Evolutionary conservation across 2,888 invertebrate species (phyloP), one percentile per base, ranked within the genome.

Genomic region (Muschampia plurimacula): DNA sequence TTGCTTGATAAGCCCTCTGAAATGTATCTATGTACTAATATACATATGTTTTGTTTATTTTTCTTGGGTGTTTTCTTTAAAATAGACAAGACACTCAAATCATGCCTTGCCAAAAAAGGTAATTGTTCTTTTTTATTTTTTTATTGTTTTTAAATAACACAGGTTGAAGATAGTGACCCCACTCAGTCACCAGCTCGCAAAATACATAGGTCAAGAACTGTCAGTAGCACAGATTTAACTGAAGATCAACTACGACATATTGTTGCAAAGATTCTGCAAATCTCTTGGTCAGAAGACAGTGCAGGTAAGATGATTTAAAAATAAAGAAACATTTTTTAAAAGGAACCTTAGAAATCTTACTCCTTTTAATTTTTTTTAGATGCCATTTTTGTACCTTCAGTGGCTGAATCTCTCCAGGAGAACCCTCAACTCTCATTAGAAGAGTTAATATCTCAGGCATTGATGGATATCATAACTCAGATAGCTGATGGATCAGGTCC

Each of bases 231-330:
- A 13, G 97, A 96, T 84, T 88, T 96, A 70, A 95, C 95, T 7
- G 95, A 95, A 75, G 96, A 96, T 69, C 96, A 96, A 83, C 91
- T 97, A 36, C 91, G 96, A 75, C 88, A 94, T 70, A 95, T 96
- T 76, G 94, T 97, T 65, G 96, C 96, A 2, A 95, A 96, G 82
- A 96, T 97, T 72, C 89, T 97, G 22, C 96, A 96, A 84, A 96
- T 96, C 52, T 96, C 97, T 2, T 97, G 97, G 96, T 95, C 95
- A 75, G 95, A 96, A 80, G 93, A 93, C 67, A 95, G 95, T 81
- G 91, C 92, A 80, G 96, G 96, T 87, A 83, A 80, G n/a, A 12
- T 60, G 44, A 44, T 28, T 44, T 44, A 12, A 9, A 22, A 9
- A 55, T 55, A 10, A 55, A 22, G 1, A 22, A 10, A 28, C 0